Base-by-base conservation (phyloP, 2,888 invertebrate genomes). In the Macroteleia sp. region DNA sequence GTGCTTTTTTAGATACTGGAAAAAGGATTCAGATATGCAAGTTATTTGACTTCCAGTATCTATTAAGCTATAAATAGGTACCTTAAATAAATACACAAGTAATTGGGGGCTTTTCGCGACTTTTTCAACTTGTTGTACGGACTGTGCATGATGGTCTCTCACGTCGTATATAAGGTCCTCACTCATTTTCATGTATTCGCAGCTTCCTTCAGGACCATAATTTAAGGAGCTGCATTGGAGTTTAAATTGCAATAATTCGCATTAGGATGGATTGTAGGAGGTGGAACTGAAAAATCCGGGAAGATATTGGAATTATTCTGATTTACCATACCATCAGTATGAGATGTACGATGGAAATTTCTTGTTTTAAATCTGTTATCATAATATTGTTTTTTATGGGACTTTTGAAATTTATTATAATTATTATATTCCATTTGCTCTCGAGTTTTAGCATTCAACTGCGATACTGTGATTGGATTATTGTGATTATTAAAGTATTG, bases 21-120 rank as follows among this genome's bases (percentile, higher is more conserved):
- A 39, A 14, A 39, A 39, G 3, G 12, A 9, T 39, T 39, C 39
- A 14, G 39, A 39, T 6, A 39, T 39, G 39, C 39, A 39, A 3
- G 39, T 39, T 14, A 39, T 17, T 39, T 39, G 39, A 39, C 39
- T 39, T 39, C 39, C 39, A 39, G 39, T 39, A 14, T 39, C 39
- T 14, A 39, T 9, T 6, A 39, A 9, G 9, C 14, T 9, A 14
- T 39, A 14, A 2, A 39, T 39, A 16, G 39, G 39, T 10, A 16
- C n/a, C 5, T 39, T 17, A 41, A 28, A 56, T 9, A 56, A 41
- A 14, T 14, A 9, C 4, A 41, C 3, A 10, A 42, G 19, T 2
- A 41, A n/a, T 28, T 41, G 39, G 1, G 56, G 41, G 10, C 56
- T 41, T 3, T 28, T 14, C 12, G 28, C 39, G 4, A 41, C 9